Conservation (phyloP, 2,888 invertebrate species). For the Bellardia bayeri region DNA sequence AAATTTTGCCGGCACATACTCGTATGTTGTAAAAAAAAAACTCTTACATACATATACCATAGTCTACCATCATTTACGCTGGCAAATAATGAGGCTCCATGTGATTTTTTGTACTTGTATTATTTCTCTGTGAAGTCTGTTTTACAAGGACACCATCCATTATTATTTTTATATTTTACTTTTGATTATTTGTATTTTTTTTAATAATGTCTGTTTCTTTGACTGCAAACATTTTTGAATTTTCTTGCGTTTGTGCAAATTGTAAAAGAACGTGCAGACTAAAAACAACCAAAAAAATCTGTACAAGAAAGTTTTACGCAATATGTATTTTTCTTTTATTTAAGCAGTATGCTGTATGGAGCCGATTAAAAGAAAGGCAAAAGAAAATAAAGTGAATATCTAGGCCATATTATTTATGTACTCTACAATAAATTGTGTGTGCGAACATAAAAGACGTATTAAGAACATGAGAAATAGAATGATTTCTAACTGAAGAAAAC, state of each 20-base stretch:
- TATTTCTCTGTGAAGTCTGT: constrained; percentile 42
- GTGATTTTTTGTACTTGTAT: constrained; percentile 10
- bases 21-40: neutral
- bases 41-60: neutral
- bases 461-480: constrained; percentile 39
- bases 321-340: neutral
- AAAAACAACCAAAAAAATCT: neutral
- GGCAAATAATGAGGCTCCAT: constrained; percentile 29
- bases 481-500: constrained; percentile 16
- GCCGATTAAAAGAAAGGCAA: neutral
- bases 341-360: neutral
- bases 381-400: constrained; percentile 41
- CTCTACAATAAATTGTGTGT: constrained; percentile 51
- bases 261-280: neutral
- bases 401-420: constrained; percentile 64
- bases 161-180: constrained; percentile 35
- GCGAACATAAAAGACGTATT: constrained; percentile 56
- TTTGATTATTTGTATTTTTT: neutral
- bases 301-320: neutral
- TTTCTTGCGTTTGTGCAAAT: constrained; percentile 18
- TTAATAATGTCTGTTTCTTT: constrained; percentile 48
- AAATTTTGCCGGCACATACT: neutral
- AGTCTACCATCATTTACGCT: neutral
- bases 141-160: constrained; percentile 58
- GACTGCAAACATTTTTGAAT: constrained; percentile 51